Conservation (phyloP, 2,797 vertebrate genomes). For the Syndactyla subalaris region DNA sequence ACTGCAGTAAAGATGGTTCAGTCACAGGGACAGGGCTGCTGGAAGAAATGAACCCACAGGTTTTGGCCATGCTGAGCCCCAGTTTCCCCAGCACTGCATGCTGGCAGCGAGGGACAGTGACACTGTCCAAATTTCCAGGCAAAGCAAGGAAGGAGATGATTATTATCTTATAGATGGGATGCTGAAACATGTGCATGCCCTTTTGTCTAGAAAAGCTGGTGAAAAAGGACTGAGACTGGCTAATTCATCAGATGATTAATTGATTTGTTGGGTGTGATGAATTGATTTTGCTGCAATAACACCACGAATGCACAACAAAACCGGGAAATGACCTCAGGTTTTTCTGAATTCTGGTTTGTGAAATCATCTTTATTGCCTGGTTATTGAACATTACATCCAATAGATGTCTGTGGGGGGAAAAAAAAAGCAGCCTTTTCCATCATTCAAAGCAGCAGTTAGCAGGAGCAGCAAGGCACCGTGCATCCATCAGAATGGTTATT, state of each 20-base stretch:
- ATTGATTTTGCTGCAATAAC: background rate
- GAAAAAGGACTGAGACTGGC: background rate
- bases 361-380: background rate
- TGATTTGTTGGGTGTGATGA: background rate
- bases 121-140: background rate
- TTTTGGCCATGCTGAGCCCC: background rate
- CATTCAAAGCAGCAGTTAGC: background rate
- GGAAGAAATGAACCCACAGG: background rate
- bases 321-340: background rate
- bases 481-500: background rate
- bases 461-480: background rate
- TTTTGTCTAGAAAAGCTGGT: background rate
- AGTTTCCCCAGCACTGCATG: background rate
- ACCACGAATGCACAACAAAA: background rate
- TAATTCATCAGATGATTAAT: background rate
- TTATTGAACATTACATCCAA: background rate
- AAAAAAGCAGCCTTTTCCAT: background rate
- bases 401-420: background rate
- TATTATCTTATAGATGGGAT: background rate
- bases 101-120: background rate
- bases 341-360: background rate
- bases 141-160: background rate
- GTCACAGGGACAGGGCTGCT: background rate
- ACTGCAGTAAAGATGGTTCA: background rate
- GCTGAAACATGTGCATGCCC: background rate